Evolutionary conservation across 2,113 vertebrate species (phyloP), one percentile per base, ranked within the genome.

Genomic region (Donacobius atricapilla): DNA sequence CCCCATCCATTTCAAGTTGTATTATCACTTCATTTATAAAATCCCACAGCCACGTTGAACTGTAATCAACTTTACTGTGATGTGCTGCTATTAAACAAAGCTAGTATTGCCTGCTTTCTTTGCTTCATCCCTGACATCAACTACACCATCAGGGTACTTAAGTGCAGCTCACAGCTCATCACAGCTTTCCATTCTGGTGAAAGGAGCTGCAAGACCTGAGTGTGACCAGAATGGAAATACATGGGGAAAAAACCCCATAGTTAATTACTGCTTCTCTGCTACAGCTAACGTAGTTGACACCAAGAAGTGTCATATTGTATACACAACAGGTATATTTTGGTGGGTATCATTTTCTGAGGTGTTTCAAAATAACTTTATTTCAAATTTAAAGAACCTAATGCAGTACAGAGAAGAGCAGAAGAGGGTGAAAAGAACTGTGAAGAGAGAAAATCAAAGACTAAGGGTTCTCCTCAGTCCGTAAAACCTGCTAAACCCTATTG

Each of bases 1-100:
- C n/a, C 16, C 21, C 27, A 35, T 54, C 37, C 25, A 72, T 90
- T 90, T 61, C 25, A 61, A 90, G 31, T 40, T 61, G n/a, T 33
- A 57, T 83, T 83, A 83, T 37, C 5, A 35, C 3, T 2, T 53
- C n/a, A 69, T 72, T 87, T 83, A 87, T 79, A 85, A 95, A 79
- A 83, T 70, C 31, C 27, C 42, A 70, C 12, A 63, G 22, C 48
- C 27, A 24, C 14, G 44, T 33, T 82, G 40, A 23, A 48, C 81
- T 75, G 33, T 57, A 91, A 93, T 69, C 66, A 84, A 54, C 37
- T 60, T 77, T 48, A 40, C n/a, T 91, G 71, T 40, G 44, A 64
- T 71, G 28, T 28, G 50, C 60, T 53, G 44, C 44, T 64, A 24
- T 79, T 84, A 93, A 95, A 75, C 27, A 68, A 82, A 76, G 23